These are phyloP conservation scores for Archilochus colubris DNA, from an alignment of 2,113 vertebrate species.

Conservation along the genomic window DNA sequence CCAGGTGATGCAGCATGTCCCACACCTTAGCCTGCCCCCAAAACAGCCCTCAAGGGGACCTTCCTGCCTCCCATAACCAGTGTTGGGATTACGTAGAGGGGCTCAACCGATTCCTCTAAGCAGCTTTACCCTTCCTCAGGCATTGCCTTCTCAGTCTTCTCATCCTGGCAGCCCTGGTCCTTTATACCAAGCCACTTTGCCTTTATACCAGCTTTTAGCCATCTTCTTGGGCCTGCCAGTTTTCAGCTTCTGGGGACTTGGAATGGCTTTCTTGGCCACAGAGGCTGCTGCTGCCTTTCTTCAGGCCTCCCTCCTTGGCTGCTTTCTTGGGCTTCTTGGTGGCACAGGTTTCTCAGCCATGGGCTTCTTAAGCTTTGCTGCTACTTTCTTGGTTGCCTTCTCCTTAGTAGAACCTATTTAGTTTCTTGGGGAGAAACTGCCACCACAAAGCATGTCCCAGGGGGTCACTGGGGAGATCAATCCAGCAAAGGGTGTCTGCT, in stretches of 20 bases:
- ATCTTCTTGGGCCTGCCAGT: background rate
- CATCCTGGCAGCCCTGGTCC: background rate
- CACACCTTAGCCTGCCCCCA: background rate
- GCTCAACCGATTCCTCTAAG: background rate
- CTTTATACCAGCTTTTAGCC: background rate
- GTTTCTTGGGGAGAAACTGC: background rate
- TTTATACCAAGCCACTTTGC: background rate
- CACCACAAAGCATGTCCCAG: background rate
- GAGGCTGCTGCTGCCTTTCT: background rate
- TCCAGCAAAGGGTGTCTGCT: background rate
- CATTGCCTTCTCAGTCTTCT: background rate
- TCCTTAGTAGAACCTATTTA: background rate
- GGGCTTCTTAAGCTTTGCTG: background rate
- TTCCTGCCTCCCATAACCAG: background rate
- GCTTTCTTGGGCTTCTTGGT: background rate
- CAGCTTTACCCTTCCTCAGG: background rate
- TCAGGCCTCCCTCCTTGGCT: background rate
- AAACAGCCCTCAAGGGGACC: background rate
- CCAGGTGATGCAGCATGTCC: background rate
- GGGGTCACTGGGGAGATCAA: background rate
- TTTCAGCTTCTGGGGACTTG: background rate
- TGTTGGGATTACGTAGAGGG: background rate
- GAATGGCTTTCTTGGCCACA: background rate
- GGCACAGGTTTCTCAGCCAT: background rate
- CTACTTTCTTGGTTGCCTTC: background rate